phyloP scores from a whole-genome alignment of 2,888 invertebrate species.

The Megastigmus dorsalis region DNA sequence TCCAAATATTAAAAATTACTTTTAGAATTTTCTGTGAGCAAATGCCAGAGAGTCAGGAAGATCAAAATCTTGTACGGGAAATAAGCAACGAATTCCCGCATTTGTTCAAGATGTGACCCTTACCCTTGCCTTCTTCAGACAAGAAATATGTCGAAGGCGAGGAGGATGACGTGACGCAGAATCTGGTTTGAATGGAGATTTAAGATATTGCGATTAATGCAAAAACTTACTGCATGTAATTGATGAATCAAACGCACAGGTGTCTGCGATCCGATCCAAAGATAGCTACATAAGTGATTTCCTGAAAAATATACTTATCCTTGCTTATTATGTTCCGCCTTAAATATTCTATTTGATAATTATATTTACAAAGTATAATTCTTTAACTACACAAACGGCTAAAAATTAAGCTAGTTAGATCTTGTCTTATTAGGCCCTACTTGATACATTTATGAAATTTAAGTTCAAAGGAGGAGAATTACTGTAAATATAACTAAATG shows the following conservation, averaged over 20 bases:
- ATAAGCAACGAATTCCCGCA: constrained; percentile 91
- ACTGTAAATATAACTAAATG: constrained; percentile 35
- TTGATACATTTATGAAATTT: constrained; percentile 16
- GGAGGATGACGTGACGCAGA: constrained; percentile 61
- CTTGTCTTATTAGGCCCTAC: constrained; percentile 10
- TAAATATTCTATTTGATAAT: constrained; percentile 10
- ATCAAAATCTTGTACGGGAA: constrained; percentile 86
- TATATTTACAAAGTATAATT: not conserved
- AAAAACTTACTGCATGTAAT: constrained; percentile 53
- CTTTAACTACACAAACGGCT: not conserved
- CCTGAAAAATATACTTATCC: constrained; percentile 36
- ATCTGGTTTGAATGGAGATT: constrained; percentile 11
- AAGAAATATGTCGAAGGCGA: constrained; percentile 61
- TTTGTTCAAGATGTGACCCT: constrained; percentile 72
- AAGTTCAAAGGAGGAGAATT: constrained; percentile 6
- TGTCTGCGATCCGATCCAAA: constrained; percentile 42
- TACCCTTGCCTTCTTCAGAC: constrained; percentile 61
- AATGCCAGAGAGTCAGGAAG: constrained; percentile 82
- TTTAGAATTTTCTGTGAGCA: constrained; percentile 88
- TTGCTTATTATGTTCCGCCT: constrained; percentile 23
- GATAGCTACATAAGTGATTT: constrained; percentile 41
- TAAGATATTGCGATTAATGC: constrained; percentile 39
- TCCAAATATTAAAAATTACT: too few species aligned
- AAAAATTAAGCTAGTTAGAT: constrained; percentile 5
- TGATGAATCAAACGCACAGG: constrained; percentile 55